These are phyloP conservation scores for Chlorocebus sabaeus DNA, from an alignment of 2,113 vertebrate genomes.

Conservation along the genomic window DNA sequence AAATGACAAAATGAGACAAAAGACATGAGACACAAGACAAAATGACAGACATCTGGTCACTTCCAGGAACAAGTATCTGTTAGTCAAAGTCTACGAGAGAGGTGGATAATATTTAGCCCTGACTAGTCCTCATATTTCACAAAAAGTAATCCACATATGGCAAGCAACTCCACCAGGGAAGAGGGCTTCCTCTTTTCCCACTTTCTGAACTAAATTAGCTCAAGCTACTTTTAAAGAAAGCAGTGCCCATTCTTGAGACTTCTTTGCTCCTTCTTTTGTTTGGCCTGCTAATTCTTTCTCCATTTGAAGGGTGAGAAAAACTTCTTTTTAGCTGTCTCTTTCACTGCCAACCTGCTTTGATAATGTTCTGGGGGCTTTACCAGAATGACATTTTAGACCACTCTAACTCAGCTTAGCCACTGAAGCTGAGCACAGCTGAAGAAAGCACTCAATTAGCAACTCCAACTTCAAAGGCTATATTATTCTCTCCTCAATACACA, in stretches of 20 bases:
- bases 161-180: not conserved
- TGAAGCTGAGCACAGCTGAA: constrained; percentile 66
- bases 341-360: constrained; percentile 10
- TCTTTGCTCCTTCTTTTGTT: constrained; percentile 28
- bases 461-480: constrained; percentile 68
- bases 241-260: not conserved
- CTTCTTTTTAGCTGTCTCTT: not conserved
- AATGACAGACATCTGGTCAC: not conserved
- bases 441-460: constrained; percentile 73
- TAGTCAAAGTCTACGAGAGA: not conserved
- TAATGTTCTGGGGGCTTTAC: constrained; percentile 29
- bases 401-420: constrained; percentile 46
- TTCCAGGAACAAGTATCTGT: too few relatives aligned
- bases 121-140: not conserved
- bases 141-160: not conserved
- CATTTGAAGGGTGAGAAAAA: not conserved
- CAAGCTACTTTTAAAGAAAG: not conserved
- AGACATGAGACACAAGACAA: too few relatives aligned
- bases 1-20: too few relatives aligned
- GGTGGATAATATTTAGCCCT: not conserved
- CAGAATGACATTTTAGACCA: constrained; percentile 48
- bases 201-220: not conserved
- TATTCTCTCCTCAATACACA: constrained; percentile 65
- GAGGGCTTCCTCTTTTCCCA: not conserved
- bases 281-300: constrained; percentile 19